A percentile compares a stretch with the other conserved stretches of the same genome.
phyloP scores from a whole-genome alignment of 2,888 invertebrate genomes.

The Agrochola lota region DNA sequence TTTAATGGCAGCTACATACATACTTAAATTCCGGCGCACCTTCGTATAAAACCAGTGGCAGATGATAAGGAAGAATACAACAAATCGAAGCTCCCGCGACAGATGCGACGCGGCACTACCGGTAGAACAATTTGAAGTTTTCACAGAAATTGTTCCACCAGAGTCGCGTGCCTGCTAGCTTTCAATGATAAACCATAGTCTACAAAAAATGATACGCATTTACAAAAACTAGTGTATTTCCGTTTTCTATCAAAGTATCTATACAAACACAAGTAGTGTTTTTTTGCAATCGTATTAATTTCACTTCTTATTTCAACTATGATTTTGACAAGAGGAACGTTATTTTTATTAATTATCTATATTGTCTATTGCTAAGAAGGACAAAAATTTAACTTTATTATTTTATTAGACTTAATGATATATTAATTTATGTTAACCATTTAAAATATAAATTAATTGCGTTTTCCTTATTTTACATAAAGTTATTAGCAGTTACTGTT shows the following conservation, averaged over 20 bases:
- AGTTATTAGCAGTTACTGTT: neutral
- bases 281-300: conserved; percentile 15
- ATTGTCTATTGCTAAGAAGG: neutral
- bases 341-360: neutral
- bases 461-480: neutral
- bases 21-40: neutral
- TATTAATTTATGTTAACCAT: neutral
- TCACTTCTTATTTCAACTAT: conserved; percentile 29
- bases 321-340: neutral
- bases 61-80: neutral
- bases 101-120: too few species aligned
- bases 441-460: neutral
- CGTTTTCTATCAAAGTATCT: conserved; percentile 27
- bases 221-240: conserved; percentile 33
- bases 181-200: conserved; percentile 1
- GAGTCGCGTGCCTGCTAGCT: too few species aligned
- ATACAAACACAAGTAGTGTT: neutral
- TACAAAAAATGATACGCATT: neutral
- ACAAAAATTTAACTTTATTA: neutral
- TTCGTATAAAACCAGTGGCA: neutral
- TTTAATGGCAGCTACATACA: neutral
- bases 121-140: too few species aligned
- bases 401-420: neutral
- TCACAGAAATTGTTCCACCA: too few species aligned
- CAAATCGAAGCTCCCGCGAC: neutral